phyloP scores from a whole-genome alignment of 2,888 invertebrate genomes.

The Malachius bipustulatus region DNA sequence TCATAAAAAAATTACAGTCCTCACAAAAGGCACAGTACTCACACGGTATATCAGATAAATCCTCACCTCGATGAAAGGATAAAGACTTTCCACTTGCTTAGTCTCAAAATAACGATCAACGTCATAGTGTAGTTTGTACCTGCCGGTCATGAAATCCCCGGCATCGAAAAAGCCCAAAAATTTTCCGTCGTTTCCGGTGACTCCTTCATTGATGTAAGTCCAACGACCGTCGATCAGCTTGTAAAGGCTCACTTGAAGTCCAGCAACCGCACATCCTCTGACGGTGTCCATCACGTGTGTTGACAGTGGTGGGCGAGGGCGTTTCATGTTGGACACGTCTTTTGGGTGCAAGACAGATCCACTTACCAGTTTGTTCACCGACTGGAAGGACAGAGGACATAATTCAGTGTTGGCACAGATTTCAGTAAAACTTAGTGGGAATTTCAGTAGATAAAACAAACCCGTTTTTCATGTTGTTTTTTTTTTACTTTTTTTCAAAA shows the following conservation, averaged over 20 bases:
- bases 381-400: no score
- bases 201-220: conserved; percentile 51
- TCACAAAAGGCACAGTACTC: conserved; percentile 3
- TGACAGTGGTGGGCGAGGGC: conserved; percentile 45
- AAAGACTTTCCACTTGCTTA: conserved; percentile 50
- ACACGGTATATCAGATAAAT: neutral
- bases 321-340: no score
- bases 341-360: no score
- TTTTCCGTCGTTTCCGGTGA: conserved; percentile 55
- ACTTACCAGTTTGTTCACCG: no score
- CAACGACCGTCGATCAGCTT: conserved; percentile 53
- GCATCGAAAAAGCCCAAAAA: conserved; percentile 49
- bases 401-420: no score
- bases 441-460: no score
- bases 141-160: conserved; percentile 49
- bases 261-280: conserved; percentile 52
- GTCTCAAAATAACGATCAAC: conserved; percentile 57
- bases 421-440: no score
- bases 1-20: no score
- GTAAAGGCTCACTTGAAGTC: conserved; percentile 55
- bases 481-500: no score
- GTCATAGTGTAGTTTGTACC: conserved; percentile 65
- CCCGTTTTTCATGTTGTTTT: no score
- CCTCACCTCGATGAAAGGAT: conserved; percentile 63
- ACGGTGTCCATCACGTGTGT: conserved; percentile 66